phyloP scores from a whole-genome alignment of 2,113 vertebrate genomes.

The Limanda limanda region DNA sequence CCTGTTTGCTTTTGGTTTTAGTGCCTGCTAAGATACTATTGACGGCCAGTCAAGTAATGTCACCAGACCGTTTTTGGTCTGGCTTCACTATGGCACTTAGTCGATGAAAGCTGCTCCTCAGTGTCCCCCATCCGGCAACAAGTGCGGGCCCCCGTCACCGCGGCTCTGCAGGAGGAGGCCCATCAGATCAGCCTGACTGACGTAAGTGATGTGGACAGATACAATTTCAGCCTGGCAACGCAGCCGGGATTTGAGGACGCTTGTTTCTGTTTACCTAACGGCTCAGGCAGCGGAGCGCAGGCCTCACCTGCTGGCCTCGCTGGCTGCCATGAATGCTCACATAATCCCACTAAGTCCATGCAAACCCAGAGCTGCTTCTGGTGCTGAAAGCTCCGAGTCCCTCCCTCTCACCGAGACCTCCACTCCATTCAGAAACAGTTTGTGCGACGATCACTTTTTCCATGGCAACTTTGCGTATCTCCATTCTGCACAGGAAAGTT shows the following conservation, averaged over 20 bases:
- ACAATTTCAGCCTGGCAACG: constrained; percentile 90
- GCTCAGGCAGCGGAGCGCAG: constrained; percentile 86
- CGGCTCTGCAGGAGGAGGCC: constrained; percentile 46
- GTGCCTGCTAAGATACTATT: constrained; percentile 89
- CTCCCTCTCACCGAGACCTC: constrained; percentile 62
- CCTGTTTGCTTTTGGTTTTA: constrained; percentile 83
- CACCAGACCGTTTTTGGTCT: constrained; percentile 91
- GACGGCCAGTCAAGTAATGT: constrained; percentile 90
- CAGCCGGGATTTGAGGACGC: constrained; percentile 60
- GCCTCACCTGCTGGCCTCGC: constrained; percentile 92
- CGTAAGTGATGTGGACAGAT: constrained; percentile 74
- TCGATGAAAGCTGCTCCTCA: constrained; percentile 86
- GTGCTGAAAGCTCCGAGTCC: constrained; percentile 52
- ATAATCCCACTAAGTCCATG: constrained; percentile 89
- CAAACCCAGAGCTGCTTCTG: constrained; percentile 75
- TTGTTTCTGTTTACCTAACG: constrained; percentile 91
- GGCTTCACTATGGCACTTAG: constrained; percentile 86
- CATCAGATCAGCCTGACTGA: constrained; percentile 81
- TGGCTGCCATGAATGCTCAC: constrained; percentile 91
- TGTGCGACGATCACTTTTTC: constrained; percentile 70
- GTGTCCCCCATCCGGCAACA: constrained; percentile 81
- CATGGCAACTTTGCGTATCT: constrained; percentile 80
- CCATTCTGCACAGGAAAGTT: constrained; percentile 72
- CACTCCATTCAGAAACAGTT: constrained; percentile 69
- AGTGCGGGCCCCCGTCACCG: constrained; percentile 75